Base-by-base conservation (phyloP, 2,888 invertebrate genomes). In the Cantharis rustica region DNA sequence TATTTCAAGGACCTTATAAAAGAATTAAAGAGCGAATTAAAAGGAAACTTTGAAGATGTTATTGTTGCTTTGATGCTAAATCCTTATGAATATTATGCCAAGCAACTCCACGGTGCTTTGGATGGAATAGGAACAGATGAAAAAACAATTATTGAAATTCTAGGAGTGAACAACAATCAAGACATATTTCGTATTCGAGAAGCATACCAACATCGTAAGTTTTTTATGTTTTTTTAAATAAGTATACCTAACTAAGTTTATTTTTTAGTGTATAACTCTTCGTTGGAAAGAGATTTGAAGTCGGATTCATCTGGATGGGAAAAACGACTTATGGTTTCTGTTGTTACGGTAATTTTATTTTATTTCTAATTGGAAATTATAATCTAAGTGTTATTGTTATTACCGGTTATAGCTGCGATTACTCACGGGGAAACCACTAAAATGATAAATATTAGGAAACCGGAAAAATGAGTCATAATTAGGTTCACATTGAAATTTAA, bases 261-360 rank as follows among this genome's bases (percentile, higher is more conserved):
- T 31, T n/a, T 68, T 72, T 76, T 87, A 97, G 97, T 96, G 86
- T 97, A 93, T 85, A 93, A 93, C 71, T 92, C 90, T 72, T 91
- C 93, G 61, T 89, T 98, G 82, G 97, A 98, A 85, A 92, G 93
- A 71, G 97, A 97, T 86, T 89, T 98, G 61, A 92, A 92, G 81
- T 93, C 93, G 69, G 98, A 98, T 87, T 97, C 97, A 2, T 96
- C 97, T 61, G 98, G 98, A 16, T 94, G 94, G 86, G 96, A 98
- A 88, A 95, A 95, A 88, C 91, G 96, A 75, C 90, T 98, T 47
- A 91, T 98, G 87, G 94, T 97, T 17, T 96, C 97, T 27, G 87
- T 97, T 61, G 93, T 94, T 82, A 93, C 93, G 86, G 88, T 87
- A 83, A 85, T 26, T 68, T 26, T 68, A 26, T 68, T 68, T 11